These are phyloP conservation scores for Lamprologus speciosus DNA, from an alignment of 2,113 vertebrate genomes.

Conservation along the genomic window DNA sequence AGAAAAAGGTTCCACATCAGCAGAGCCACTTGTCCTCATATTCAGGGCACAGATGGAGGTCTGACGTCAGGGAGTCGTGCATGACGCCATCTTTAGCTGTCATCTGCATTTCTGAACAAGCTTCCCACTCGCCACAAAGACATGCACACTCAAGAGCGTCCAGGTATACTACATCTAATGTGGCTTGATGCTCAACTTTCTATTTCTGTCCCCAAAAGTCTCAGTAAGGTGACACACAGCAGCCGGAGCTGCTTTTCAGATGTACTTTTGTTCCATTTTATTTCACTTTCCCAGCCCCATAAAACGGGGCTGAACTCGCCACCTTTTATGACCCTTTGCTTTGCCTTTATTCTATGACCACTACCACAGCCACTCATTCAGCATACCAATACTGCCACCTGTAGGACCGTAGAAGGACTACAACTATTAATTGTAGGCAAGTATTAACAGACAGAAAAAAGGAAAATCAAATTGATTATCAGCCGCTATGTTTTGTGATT, in stretches of 20 bases:
- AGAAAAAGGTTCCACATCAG: neutral
- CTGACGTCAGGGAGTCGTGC: conserved; percentile 13
- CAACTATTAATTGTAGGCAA: neutral
- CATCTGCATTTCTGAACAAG: neutral
- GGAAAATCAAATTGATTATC: neutral
- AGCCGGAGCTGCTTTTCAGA: neutral
- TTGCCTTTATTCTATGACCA: neutral
- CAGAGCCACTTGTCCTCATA: conserved; percentile 3
- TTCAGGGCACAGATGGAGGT: conserved; percentile 40
- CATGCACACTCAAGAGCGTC: neutral
- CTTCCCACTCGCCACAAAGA: neutral
- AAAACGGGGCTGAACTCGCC: neutral
- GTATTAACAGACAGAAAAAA: neutral
- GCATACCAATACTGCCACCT: conserved; percentile 9
- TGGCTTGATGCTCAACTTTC: neutral
- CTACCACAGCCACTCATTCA: neutral
- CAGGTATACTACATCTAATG: neutral
- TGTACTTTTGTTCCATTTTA: neutral
- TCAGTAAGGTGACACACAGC: neutral
- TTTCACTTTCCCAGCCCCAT: neutral
- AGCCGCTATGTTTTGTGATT: neutral
- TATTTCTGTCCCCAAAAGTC: conserved; percentile 1
- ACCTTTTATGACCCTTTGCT: neutral
- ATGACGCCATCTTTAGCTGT: neutral
- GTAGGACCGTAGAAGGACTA: neutral